Conservation (phyloP, 1,140 invertebrate species). For the Dendroctonus valens region DNA sequence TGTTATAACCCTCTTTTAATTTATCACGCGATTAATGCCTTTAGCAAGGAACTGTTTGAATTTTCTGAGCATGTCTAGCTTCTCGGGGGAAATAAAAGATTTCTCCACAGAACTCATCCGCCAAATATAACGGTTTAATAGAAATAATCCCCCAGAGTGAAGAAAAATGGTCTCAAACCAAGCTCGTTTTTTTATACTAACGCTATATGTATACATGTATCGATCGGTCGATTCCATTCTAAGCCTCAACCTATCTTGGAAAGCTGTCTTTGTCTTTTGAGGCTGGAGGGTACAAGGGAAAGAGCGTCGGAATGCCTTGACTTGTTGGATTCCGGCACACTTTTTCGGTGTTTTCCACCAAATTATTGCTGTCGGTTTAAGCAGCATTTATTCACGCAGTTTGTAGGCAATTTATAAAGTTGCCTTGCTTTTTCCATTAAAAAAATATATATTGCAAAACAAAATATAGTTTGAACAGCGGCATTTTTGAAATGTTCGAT, state of each 20-base stretch:
- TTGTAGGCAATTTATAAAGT: neutral
- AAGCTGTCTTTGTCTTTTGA: slow-evolving; percentile 4
- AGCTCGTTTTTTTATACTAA: slow-evolving; percentile 1
- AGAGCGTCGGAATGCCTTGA: slow-evolving; percentile 44
- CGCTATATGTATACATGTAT: slow-evolving; percentile 2
- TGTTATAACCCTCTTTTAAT: too few species aligned
- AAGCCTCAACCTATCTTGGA: neutral
- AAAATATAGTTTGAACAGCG: too few species aligned
- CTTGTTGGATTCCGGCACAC: slow-evolving; percentile 49
- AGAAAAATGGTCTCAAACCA: neutral
- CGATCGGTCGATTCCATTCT: slow-evolving; percentile 1
- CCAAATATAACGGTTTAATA: slow-evolving; percentile 11
- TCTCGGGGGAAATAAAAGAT: slow-evolving; percentile 1
- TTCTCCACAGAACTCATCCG: neutral
- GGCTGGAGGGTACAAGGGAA: slow-evolving; percentile 28
- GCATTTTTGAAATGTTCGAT: too few species aligned
- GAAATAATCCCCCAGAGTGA: slow-evolving; percentile 7
- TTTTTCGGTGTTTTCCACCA: slow-evolving; percentile 42
- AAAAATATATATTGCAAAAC: too few species aligned
- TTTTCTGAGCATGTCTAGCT: too few species aligned
- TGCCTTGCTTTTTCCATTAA: neutral
- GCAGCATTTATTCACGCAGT: slow-evolving; percentile 33
- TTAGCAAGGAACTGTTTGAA: too few species aligned
- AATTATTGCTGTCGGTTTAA: slow-evolving; percentile 44
- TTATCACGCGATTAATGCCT: too few species aligned